These are phyloP conservation scores for Polymixis flavicincta DNA, from an alignment of 2,888 invertebrate genomes.

Conservation along the genomic window DNA sequence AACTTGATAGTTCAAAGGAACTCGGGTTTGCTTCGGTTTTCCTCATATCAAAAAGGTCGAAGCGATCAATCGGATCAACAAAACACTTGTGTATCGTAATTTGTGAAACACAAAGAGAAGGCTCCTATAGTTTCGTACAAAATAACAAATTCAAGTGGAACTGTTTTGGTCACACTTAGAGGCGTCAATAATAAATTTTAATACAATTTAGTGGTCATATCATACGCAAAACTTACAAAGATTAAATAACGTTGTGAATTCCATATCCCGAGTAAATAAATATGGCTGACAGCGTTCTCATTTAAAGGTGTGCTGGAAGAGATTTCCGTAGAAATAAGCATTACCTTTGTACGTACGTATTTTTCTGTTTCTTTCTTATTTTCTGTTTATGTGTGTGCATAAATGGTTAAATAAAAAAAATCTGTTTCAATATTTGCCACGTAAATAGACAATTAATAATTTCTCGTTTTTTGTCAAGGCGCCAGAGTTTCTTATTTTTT, in stretches of 20 bases:
- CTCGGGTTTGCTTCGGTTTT: constrained; percentile 31
- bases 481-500: too few relatives aligned
- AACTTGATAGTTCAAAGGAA: constrained; percentile 51
- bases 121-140: constrained; percentile 42
- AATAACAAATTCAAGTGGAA: constrained; percentile 43
- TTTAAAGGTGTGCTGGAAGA: not conserved
- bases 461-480: too few relatives aligned
- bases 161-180: constrained; percentile 31
- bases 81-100: constrained; percentile 55
- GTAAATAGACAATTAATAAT: not conserved
- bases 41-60: constrained; percentile 47
- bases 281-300: not conserved
- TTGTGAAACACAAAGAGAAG: constrained; percentile 43
- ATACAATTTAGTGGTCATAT: constrained; percentile 14
- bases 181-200: constrained; percentile 35
- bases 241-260: constrained; percentile 27
- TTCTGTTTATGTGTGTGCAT: too few relatives aligned
- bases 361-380: too few relatives aligned
- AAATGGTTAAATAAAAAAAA: too few relatives aligned
- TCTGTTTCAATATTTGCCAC: not conserved
- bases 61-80: constrained; percentile 50
- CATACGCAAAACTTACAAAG: constrained; percentile 8
- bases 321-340: too few relatives aligned
- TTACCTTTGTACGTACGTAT: too few relatives aligned
- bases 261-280: not conserved